These are phyloP conservation scores for Porphyrio hochstetteri DNA, from an alignment of 2,113 vertebrate species.

Conservation along the genomic window DNA sequence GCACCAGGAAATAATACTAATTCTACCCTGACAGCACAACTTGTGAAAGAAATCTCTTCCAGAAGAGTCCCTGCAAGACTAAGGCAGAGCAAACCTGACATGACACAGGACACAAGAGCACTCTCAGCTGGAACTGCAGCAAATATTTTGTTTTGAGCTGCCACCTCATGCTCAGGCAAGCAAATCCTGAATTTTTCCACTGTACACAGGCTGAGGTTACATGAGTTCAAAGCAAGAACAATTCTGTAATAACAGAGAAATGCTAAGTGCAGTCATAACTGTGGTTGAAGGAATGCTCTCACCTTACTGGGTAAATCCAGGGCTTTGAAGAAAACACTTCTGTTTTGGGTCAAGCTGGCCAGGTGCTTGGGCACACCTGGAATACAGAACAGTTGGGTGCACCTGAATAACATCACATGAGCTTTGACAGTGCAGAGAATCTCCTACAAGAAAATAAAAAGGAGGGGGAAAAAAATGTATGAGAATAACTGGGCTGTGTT, in stretches of 20 bases:
- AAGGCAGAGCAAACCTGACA: background rate
- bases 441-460: background rate
- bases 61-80: background rate
- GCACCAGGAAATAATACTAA: background rate
- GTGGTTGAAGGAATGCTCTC: background rate
- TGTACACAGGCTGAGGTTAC: background rate
- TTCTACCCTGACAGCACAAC: background rate
- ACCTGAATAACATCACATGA: background rate
- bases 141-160: background rate
- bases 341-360: background rate
- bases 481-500: background rate
- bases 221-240: constrained; percentile 18
- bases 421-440: background rate
- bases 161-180: background rate
- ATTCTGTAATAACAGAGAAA: background rate
- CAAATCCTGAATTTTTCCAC: constrained; percentile 25
- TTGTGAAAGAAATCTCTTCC: background rate
- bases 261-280: background rate
- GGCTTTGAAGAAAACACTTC: background rate
- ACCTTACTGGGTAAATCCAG: background rate
- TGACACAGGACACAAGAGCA: background rate
- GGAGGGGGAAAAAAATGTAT: background rate
- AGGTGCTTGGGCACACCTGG: background rate
- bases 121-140: background rate
- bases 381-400: background rate